Base-by-base conservation (phyloP, 1,140 invertebrate genomes). In the Brachionus sp. region DNA sequence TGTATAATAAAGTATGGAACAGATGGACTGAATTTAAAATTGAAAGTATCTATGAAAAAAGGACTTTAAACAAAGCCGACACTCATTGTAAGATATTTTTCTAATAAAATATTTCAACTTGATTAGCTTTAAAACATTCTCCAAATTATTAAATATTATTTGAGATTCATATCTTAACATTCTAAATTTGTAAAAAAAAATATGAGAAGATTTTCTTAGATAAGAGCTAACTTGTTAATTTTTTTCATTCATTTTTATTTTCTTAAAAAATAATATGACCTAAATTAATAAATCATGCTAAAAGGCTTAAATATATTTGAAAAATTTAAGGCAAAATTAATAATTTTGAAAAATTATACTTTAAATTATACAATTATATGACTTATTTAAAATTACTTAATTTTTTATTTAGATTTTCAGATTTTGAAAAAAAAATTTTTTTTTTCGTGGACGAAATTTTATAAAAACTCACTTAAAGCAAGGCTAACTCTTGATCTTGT, bases 1-100 rank as follows among this genome's bases (percentile, higher is more conserved):
- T 80, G 7, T 66, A 1, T 10, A 80, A 80, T 66, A 80, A 80
- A 66, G 19, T 35, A 12, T 80, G 77, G 77, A 23, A 29, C 19
- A 13, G 9, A 37, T 80, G 77, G 77, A 57, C 23, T 23, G 50
- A 80, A 10, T 80, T 80, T 75, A 23, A 46, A 16, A 25, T 25
- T 25, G 42, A 46, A 29, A 44, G 23, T 25, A 50, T 46, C 19
- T 29, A 75, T 33, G 70, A 75, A 46, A 75, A 44, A 25, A 46
- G 25, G 0, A 25, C 46, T 3, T 19, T 25, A 46, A 50, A 75
- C 12, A 75, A 25, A 12, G 70, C 70, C 10, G 19, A 23, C 25
- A 13, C 0, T 23, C 70, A 75, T 46, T 75, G 70, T 75, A 75
- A 46, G 19, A 29, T 29, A 29, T 29, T 3, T 29, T 29, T 29